Percentiles rank a stretch among this genome's conserved stretches.
Conservation (phyloP, 2,113 vertebrate genomes). For the Microcebus griseorufus region DNA sequence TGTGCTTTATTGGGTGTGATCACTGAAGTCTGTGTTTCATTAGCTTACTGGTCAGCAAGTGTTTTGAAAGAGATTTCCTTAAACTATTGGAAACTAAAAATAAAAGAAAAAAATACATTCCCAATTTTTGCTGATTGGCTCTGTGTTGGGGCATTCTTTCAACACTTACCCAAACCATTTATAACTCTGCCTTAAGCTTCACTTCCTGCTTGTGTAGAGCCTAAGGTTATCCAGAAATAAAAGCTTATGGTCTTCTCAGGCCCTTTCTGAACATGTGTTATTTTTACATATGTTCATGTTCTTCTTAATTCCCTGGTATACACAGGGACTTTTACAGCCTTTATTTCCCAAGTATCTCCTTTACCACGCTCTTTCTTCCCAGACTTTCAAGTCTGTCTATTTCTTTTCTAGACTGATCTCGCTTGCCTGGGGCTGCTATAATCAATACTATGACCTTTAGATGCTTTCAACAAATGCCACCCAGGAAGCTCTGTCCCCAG, state of each 20-base stretch:
- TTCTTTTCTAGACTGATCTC: background rate
- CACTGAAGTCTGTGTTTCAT: background rate
- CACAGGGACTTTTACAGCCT: background rate
- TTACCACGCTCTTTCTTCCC: background rate
- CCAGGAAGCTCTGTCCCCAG: background rate
- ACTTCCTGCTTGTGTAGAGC: background rate
- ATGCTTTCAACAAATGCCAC: background rate
- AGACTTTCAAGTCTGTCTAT: background rate
- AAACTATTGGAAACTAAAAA: background rate
- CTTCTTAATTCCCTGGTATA: background rate
- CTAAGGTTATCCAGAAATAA: background rate
- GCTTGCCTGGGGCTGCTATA: background rate
- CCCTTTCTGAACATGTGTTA: background rate
- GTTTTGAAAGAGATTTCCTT: background rate
- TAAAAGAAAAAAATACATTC: background rate
- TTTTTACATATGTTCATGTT: background rate
- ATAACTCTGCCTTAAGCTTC: background rate
- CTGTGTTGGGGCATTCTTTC: background rate
- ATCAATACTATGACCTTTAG: background rate
- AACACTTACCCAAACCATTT: background rate
- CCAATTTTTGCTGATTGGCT: background rate
- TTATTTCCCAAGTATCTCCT: background rate
- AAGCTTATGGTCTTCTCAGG: background rate
- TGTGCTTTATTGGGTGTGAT: background rate
- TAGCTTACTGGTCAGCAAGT: background rate